A percentile compares a stretch with the other conserved stretches of the same genome.
These are phyloP conservation scores for Orbicella faveolata DNA, from an alignment of 64 coral and sea anemone genomes.

Conservation along the genomic window DNA sequence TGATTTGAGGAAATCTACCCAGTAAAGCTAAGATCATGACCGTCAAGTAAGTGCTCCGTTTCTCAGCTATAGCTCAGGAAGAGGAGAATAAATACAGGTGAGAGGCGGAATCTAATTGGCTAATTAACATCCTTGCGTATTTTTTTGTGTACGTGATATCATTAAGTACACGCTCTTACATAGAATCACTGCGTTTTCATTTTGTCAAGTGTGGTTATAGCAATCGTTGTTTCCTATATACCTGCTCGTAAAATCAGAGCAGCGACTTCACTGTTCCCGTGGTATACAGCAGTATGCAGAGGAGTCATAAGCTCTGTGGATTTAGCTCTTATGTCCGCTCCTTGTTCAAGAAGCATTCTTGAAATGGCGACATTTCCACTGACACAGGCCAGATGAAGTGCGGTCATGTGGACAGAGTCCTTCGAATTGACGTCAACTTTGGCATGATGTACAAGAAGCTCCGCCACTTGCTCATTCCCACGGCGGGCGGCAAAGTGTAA, in stretches of 20 bases:
- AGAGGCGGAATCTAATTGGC: too few species aligned
- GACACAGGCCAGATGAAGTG: constrained; percentile 37
- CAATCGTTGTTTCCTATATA: neutral
- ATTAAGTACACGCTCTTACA: too few species aligned
- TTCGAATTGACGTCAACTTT: constrained; percentile 35
- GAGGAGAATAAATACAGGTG: too few species aligned
- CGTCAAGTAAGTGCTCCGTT: too few species aligned
- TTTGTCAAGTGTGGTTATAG: neutral
- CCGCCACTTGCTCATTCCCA: constrained; percentile 23
- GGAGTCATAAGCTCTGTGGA: constrained; percentile 38
- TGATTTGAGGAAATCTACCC: too few species aligned
- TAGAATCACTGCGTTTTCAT: too few species aligned
- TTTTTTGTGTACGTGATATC: too few species aligned
- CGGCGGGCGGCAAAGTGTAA: constrained; percentile 30
- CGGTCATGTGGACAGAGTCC: neutral
- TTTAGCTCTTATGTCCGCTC: constrained; percentile 36
- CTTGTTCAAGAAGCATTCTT: constrained; percentile 28
- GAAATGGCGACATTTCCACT: constrained; percentile 34
- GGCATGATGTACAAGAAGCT: constrained; percentile 22
- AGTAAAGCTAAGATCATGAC: too few species aligned
- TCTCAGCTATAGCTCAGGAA: too few species aligned
- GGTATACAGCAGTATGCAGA: constrained; percentile 40
- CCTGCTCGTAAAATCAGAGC: constrained; percentile 32
- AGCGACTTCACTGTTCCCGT: constrained; percentile 17
- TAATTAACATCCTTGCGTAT: too few species aligned